phyloP scores from a whole-genome alignment of 2,113 vertebrate species.

The Rana temporaria region DNA sequence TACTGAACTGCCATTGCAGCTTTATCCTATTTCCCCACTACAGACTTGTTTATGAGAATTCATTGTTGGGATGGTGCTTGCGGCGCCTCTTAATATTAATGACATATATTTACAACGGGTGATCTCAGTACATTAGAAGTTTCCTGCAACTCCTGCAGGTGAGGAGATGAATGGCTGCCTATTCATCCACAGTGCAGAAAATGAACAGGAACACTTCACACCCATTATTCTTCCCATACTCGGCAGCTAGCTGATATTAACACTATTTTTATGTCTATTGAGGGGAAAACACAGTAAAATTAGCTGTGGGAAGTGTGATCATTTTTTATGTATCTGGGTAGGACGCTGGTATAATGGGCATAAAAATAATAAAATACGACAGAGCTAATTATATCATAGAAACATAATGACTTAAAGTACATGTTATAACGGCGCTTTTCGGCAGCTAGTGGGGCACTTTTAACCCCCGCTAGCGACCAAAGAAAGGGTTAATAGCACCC shows the following conservation, averaged over 20 bases:
- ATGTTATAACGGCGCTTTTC: too few species aligned
- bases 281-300: slow-evolving; percentile 21
- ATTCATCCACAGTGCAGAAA: slow-evolving; percentile 27
- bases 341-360: neutral
- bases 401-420: too few species aligned
- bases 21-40: neutral
- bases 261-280: slow-evolving; percentile 33
- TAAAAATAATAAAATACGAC: too few species aligned
- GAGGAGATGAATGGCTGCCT: slow-evolving; percentile 8
- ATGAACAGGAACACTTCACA: neutral
- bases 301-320: neutral
- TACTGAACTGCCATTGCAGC: neutral
- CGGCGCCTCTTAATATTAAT: neutral
- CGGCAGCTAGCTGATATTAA: slow-evolving; percentile 35
- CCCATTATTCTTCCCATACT: slow-evolving; percentile 19
- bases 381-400: too few species aligned
- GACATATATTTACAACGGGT: neutral
- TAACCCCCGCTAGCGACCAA: too few species aligned
- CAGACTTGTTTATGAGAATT: neutral
- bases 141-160: slow-evolving; percentile 16
- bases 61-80: neutral
- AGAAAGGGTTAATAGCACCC: too few species aligned
- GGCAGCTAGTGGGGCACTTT: too few species aligned
- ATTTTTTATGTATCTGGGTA: neutral
- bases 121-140: neutral